Percentiles rank a stretch among this genome's conserved stretches.
phyloP scores from a whole-genome alignment of 2,113 vertebrate species.

The human (Homo sapiens) region DNA sequence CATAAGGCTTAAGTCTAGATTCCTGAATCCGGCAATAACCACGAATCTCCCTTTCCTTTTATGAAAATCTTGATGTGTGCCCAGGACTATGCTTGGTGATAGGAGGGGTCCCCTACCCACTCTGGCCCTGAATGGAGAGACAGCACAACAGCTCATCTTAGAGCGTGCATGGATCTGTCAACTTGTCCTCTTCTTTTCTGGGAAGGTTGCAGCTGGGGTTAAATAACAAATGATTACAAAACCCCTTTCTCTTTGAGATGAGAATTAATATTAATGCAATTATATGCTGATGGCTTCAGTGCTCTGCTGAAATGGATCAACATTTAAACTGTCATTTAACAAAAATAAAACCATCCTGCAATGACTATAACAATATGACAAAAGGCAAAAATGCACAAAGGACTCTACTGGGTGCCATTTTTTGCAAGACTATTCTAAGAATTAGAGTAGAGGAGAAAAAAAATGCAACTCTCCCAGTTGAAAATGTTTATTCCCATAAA shows the following conservation, averaged over 20 bases:
- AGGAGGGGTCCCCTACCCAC: neutral
- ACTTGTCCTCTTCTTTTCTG: neutral
- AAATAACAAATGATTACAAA: constrained; percentile 65
- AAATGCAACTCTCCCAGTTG: constrained; percentile 5
- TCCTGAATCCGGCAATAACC: neutral
- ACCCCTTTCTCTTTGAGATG: constrained; percentile 62
- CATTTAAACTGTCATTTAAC: constrained; percentile 64
- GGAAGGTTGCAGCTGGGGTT: constrained; percentile 52
- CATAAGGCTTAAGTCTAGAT: neutral
- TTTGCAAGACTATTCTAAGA: constrained; percentile 57
- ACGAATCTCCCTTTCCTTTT: neutral
- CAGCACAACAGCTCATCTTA: neutral
- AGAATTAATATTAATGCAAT: constrained; percentile 76
- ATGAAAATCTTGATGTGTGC: neutral
- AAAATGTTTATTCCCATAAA: constrained; percentile 65
- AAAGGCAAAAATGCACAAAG: constrained; percentile 47
- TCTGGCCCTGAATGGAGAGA: neutral
- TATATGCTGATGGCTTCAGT: constrained; percentile 47
- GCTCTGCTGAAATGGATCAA: constrained; percentile 60
- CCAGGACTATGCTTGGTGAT: neutral
- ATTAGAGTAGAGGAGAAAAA: constrained; percentile 23
- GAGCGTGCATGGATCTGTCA: neutral
- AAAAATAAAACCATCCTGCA: constrained; percentile 61
- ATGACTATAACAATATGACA: constrained; percentile 20
- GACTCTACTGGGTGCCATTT: constrained; percentile 58